These are phyloP conservation scores for Siniperca knerii DNA, from an alignment of 2,113 vertebrate genomes.

Conservation along the genomic window DNA sequence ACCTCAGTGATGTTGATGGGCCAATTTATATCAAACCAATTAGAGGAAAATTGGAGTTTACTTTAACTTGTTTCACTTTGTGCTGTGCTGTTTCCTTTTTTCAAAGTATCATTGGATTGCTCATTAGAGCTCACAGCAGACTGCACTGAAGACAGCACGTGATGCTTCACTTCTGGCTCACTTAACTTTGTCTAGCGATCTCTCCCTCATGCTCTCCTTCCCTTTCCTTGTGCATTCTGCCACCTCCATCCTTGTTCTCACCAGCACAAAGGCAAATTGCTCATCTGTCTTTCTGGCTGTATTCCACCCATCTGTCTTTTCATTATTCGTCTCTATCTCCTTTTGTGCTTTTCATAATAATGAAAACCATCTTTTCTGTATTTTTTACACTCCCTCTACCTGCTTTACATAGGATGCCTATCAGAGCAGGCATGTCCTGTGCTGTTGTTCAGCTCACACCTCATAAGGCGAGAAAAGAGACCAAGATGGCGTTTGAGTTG, in stretches of 20 bases:
- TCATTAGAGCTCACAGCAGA: constrained; percentile 55
- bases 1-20: constrained; percentile 19
- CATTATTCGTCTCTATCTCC: constrained; percentile 37
- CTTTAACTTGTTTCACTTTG: not conserved
- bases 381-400: not conserved
- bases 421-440: not conserved
- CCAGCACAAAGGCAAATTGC: constrained; percentile 54
- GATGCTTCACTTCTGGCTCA: constrained; percentile 15
- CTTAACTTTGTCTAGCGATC: constrained; percentile 27
- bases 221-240: constrained; percentile 31
- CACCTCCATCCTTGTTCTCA: not conserved
- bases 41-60: constrained; percentile 6
- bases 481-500: constrained; percentile 26
- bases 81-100: constrained; percentile 20
- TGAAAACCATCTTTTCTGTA: constrained; percentile 30
- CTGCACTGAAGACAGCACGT: constrained; percentile 12
- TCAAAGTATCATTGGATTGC: constrained; percentile 36
- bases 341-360: constrained; percentile 61
- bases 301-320: constrained; percentile 48
- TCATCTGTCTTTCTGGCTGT: constrained; percentile 49
- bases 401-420: not conserved
- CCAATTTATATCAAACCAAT: constrained; percentile 45
- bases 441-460: constrained; percentile 39
- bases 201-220: not conserved
- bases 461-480: constrained; percentile 25